Percentiles rank a stretch among this genome's conserved stretches.
These are phyloP conservation scores for Allophyes oxyacanthae DNA, from an alignment of 2,888 invertebrate genomes.

Conservation along the genomic window DNA sequence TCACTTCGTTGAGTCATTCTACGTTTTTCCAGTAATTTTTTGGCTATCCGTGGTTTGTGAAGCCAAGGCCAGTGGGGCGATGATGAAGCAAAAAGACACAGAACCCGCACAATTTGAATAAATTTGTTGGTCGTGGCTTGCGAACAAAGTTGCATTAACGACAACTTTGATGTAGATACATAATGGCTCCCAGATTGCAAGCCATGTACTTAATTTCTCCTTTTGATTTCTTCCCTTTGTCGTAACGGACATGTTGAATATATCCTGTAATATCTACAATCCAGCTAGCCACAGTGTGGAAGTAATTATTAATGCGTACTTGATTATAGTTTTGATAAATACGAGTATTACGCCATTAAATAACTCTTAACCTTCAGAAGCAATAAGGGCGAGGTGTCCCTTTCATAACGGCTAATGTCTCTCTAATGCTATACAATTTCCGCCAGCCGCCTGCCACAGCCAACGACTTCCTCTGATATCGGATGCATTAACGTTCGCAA, in stretches of 20 bases:
- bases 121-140: constrained; percentile 14
- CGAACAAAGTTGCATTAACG: constrained; percentile 35
- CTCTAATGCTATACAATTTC: constrained; percentile 82
- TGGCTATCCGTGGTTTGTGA: constrained; percentile 43
- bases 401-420: constrained; percentile 78
- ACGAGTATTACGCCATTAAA: constrained; percentile 37
- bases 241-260: constrained; percentile 4
- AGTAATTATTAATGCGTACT: constrained; percentile 35
- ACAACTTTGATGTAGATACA: constrained; percentile 22
- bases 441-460: constrained; percentile 64
- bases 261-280: too few species aligned
- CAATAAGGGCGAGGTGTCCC: constrained; percentile 67
- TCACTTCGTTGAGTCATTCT: constrained; percentile 56
- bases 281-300: constrained; percentile 26
- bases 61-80: constrained; percentile 61
- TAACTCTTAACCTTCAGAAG: constrained; percentile 46
- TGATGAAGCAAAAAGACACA: constrained; percentile 56
- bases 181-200: constrained; percentile 24
- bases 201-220: constrained; percentile 29
- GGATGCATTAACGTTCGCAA: constrained; percentile 71
- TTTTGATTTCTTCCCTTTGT: constrained; percentile 32
- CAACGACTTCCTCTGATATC: constrained; percentile 74
- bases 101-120: constrained; percentile 25
- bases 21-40: constrained; percentile 55
- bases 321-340: constrained; percentile 50